A percentile compares a stretch with the other conserved stretches of the same genome.
These are phyloP conservation scores for Loxodonta africana DNA, from an alignment of 2,113 vertebrate species.

Conservation along the genomic window DNA sequence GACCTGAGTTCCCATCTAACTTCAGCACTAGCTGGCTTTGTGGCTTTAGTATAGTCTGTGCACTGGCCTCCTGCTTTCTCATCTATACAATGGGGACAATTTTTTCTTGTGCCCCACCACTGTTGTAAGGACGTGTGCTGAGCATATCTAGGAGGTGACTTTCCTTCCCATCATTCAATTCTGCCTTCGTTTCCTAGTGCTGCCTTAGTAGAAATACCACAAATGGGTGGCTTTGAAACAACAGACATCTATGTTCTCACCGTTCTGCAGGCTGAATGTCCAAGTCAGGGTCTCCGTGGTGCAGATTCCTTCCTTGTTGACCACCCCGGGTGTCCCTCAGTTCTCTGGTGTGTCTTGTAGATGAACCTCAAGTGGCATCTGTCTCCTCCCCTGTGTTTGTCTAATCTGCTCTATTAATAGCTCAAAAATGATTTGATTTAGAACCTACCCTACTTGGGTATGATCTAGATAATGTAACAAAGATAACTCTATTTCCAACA, in stretches of 20 bases:
- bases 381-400: neutral
- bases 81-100: neutral
- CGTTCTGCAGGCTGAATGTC: no score
- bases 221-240: neutral
- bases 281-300: neutral
- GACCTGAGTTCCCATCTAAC: neutral
- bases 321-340: no score
- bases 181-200: neutral
- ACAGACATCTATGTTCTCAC: no score
- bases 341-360: neutral
- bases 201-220: neutral
- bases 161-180: neutral
- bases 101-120: rapidly evolving
- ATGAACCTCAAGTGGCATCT: neutral
- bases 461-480: no score
- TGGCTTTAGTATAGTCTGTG: neutral
- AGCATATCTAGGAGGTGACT: rapidly evolving
- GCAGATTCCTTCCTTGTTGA: neutral
- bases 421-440: neutral
- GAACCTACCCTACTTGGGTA: no score
- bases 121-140: no score
- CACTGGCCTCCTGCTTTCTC: neutral
- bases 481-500: no score
- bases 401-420: neutral
- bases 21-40: neutral